These are phyloP conservation scores for Camponotus fellah DNA, from an alignment of 2,888 invertebrate species.

Conservation along the genomic window DNA sequence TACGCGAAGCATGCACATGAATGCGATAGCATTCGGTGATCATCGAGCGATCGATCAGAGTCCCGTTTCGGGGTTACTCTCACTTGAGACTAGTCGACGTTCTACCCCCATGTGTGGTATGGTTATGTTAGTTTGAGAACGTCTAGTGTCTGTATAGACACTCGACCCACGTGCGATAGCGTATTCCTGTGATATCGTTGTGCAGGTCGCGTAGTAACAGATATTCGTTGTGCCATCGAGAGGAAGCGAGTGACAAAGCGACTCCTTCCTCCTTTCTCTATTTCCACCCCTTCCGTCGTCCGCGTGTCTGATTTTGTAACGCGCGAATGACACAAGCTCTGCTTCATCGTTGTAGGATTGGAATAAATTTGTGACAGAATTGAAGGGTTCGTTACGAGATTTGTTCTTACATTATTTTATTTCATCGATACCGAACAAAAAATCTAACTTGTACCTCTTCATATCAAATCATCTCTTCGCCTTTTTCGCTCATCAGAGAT, in stretches of 20 bases:
- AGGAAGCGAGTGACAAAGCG: constrained; percentile 63
- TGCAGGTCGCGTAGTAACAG: constrained; percentile 75
- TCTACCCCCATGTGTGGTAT: constrained; percentile 78
- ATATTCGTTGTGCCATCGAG: constrained; percentile 72
- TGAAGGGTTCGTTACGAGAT: constrained; percentile 70
- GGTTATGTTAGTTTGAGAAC: constrained; percentile 78
- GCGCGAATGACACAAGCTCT: constrained; percentile 71
- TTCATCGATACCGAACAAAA: not conserved
- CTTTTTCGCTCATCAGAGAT: not conserved
- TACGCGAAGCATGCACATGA: constrained; percentile 19
- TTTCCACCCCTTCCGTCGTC: constrained; percentile 36
- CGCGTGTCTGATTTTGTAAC: constrained; percentile 64
- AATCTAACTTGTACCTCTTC: not conserved
- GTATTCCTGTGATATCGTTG: constrained; percentile 77
- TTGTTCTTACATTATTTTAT: constrained; percentile 19
- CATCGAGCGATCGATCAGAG: constrained; percentile 34
- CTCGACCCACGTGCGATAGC: constrained; percentile 75
- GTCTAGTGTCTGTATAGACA: constrained; percentile 76
- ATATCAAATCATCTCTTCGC: not conserved
- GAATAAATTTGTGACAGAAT: constrained; percentile 49
- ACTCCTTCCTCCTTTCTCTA: constrained; percentile 46
- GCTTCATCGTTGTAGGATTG: constrained; percentile 68
- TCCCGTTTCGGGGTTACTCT: constrained; percentile 34
- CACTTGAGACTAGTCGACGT: constrained; percentile 60
- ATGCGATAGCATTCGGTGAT: constrained; percentile 23